Conservation (phyloP, 2,797 vertebrate genomes). For the Cryptoprocta ferox region DNA sequence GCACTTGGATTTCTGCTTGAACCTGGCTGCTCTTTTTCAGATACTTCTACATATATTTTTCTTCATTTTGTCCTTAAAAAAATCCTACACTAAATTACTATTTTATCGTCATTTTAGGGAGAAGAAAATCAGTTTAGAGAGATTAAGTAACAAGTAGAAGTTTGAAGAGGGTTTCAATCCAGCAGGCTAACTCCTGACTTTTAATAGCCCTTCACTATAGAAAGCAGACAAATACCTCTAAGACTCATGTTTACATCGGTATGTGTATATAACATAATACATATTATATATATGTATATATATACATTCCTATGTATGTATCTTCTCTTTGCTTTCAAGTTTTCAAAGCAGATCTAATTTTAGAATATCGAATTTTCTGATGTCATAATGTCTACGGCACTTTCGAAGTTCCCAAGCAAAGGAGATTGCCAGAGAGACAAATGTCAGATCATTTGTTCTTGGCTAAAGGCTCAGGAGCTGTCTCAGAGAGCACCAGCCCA, state of each 20-base stretch:
- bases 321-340: background rate
- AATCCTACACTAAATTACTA: background rate
- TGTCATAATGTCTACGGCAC: background rate
- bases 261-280: background rate
- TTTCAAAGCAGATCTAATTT: background rate
- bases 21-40: background rate
- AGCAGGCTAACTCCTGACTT: background rate
- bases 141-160: background rate
- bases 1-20: background rate
- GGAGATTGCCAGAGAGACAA: background rate
- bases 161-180: background rate
- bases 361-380: background rate
- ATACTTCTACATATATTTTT: background rate
- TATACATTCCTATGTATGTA: background rate
- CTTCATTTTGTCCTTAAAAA: background rate
- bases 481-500: background rate
- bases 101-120: background rate
- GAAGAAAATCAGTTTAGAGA: background rate
- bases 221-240: background rate
- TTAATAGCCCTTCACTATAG: background rate
- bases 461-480: background rate
- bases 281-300: background rate
- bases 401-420: background rate
- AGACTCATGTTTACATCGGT: background rate
- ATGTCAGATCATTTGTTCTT: background rate